Conservation (phyloP, 2,888 invertebrate species). For the Elysia crispata region DNA sequence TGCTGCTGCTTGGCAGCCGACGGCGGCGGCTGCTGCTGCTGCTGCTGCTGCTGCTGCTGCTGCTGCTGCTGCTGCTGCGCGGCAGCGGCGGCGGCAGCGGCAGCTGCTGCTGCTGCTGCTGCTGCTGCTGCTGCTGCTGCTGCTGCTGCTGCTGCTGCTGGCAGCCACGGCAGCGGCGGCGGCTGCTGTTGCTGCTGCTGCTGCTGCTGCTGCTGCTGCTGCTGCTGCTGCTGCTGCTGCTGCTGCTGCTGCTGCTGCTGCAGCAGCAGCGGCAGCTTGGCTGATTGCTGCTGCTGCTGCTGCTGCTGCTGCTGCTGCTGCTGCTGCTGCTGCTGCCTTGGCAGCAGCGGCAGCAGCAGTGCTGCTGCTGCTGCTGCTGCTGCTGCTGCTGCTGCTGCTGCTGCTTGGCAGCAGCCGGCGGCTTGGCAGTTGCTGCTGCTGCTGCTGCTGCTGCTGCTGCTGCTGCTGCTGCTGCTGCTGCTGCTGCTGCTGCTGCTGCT, state of each 20-base stretch:
- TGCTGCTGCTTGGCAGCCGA: too few species aligned
- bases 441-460: conserved; percentile 4
- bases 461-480: conserved; percentile 4
- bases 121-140: conserved; percentile 9
- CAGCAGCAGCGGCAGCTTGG: not conserved
- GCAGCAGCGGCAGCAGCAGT: not conserved
- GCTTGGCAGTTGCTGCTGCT: not conserved
- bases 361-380: conserved; percentile 4
- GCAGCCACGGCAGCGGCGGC: too few species aligned
- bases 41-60: conserved; percentile 9
- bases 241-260: conserved; percentile 9
- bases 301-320: conserved; percentile 4
- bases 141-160: conserved; percentile 4
- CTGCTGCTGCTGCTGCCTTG: not conserved
- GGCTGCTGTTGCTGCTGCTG: conserved; percentile 3
- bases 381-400: too few species aligned
- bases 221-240: conserved; percentile 9
- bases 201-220: conserved; percentile 9
- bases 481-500: too few species aligned
- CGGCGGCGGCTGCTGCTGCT: too few species aligned
- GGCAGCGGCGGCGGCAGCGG: too few species aligned
- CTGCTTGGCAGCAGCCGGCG: too few species aligned
- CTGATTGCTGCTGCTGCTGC: conserved; percentile 9
- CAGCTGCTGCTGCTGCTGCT: not conserved
- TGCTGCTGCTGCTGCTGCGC: too few species aligned